phyloP scores from a whole-genome alignment of 2,888 invertebrate species.

The Acrocyrtus sp. region DNA sequence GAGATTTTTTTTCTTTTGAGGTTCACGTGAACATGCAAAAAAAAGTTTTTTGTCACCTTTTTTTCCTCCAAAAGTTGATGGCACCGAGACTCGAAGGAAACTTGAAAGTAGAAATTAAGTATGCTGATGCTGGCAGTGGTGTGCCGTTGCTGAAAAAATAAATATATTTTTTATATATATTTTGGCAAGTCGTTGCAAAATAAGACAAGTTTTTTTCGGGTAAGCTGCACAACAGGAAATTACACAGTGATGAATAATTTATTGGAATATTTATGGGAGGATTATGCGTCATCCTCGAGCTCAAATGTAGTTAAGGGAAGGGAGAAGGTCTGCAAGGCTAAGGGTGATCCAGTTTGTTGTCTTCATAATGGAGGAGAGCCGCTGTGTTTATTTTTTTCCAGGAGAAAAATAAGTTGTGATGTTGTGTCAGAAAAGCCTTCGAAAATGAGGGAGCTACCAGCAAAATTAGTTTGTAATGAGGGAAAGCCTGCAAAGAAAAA shows the following conservation, averaged over 20 bases:
- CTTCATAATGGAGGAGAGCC: too few species aligned
- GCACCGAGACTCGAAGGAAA: not conserved
- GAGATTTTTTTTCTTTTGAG: too few species aligned
- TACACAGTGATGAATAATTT: slow-evolving; percentile 30
- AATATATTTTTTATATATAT: too few species aligned
- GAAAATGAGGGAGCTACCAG: not conserved
- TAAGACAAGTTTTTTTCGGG: not conserved
- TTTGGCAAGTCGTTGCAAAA: too few species aligned
- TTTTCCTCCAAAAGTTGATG: too few species aligned
- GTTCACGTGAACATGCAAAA: too few species aligned
- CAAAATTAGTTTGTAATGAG: slow-evolving; percentile 40
- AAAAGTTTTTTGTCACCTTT: not conserved
- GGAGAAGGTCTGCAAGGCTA: too few species aligned
- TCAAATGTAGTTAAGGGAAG: too few species aligned
- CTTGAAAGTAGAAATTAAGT: not conserved
- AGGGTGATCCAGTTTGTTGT: too few species aligned
- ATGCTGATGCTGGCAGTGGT: too few species aligned
- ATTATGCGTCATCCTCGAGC: slow-evolving; percentile 31
- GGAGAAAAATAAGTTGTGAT: not conserved
- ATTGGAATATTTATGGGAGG: slow-evolving; percentile 17
- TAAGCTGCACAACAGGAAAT: too few species aligned
- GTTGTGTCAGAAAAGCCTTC: not conserved
- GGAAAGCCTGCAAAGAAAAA: slow-evolving; percentile 30
- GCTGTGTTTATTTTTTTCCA: not conserved
- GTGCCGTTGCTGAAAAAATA: too few species aligned